phyloP scores from a whole-genome alignment of 2,113 vertebrate species.

The Corynorhinus townsendii region DNA sequence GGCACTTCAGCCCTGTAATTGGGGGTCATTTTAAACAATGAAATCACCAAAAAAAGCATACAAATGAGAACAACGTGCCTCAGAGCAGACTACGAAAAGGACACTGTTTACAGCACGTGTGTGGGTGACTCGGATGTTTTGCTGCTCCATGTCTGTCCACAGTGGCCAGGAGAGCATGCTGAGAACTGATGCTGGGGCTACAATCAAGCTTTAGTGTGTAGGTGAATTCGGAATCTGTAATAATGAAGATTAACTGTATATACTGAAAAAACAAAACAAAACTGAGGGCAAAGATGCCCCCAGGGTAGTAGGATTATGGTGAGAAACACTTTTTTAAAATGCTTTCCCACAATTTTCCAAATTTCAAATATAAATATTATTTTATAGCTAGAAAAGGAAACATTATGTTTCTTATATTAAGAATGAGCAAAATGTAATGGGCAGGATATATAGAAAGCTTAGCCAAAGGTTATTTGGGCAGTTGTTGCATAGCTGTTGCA shows the following conservation, averaged over 20 bases:
- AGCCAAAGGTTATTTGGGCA: not conserved
- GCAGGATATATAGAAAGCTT: not conserved
- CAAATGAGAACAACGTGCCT: not conserved
- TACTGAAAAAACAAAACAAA: not conserved
- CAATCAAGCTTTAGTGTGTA: not conserved
- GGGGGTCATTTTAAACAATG: not conserved
- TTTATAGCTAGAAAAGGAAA: not conserved
- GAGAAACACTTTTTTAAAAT: not conserved
- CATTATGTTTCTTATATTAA: not conserved
- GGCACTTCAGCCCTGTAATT: not conserved
- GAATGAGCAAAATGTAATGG: not conserved
- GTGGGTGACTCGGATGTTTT: not conserved
- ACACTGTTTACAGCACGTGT: not conserved
- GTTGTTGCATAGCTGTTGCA: not conserved
- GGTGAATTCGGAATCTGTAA: not conserved
- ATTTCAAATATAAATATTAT: not conserved
- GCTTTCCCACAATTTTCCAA: not conserved
- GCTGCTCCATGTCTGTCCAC: not conserved
- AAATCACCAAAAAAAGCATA: not conserved
- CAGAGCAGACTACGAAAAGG: not conserved
- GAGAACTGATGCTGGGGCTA: not conserved
- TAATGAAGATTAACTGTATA: not conserved
- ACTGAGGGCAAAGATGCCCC: not conserved
- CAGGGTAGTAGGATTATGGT: not conserved
- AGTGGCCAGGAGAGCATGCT: not conserved